Evolutionary conservation across 2,113 vertebrate genomes (phyloP).

Genomic region (Hippocampus abdominalis): DNA sequence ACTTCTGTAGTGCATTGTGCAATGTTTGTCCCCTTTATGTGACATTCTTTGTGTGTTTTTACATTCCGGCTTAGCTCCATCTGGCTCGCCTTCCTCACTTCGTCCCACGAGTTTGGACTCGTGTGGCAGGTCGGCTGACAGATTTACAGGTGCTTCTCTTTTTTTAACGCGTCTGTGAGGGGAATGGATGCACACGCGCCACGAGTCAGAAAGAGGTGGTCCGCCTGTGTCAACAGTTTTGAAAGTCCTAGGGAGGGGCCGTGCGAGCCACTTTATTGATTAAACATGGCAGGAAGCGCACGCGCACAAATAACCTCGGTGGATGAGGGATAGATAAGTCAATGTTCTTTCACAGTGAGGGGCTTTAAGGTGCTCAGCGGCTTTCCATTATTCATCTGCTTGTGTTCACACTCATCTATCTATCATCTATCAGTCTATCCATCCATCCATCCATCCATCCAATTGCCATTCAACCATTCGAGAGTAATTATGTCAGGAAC

Average conservation of each 20-base stretch:
- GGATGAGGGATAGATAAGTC: conserved; percentile 44
- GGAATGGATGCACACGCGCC: conserved; percentile 3
- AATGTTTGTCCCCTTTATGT: conserved; percentile 1
- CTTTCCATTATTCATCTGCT: not conserved
- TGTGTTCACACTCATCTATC: not conserved
- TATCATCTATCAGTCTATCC: not conserved
- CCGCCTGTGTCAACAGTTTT: conserved; percentile 57
- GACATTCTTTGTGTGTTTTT: conserved; percentile 9
- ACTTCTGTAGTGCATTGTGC: not conserved
- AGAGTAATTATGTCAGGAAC: not conserved
- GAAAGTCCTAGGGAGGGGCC: conserved; percentile 26
- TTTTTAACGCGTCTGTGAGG: conserved; percentile 22
- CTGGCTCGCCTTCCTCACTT: conserved; percentile 30
- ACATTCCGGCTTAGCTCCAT: not conserved
- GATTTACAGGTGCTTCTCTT: conserved; percentile 64
- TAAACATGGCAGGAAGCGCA: conserved; percentile 58
- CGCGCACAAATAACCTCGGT: conserved; percentile 56
- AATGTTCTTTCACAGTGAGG: not conserved
- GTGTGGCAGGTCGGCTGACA: conserved; percentile 55
- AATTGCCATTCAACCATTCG: no score
- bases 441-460: no score
- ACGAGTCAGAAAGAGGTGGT: conserved; percentile 14
- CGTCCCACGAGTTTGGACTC: conserved; percentile 46
- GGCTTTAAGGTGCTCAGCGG: not conserved
- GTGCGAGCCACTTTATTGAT: conserved; percentile 60